Base-by-base conservation (phyloP, 2,113 vertebrate genomes). In the Willisornis vidua region DNA sequence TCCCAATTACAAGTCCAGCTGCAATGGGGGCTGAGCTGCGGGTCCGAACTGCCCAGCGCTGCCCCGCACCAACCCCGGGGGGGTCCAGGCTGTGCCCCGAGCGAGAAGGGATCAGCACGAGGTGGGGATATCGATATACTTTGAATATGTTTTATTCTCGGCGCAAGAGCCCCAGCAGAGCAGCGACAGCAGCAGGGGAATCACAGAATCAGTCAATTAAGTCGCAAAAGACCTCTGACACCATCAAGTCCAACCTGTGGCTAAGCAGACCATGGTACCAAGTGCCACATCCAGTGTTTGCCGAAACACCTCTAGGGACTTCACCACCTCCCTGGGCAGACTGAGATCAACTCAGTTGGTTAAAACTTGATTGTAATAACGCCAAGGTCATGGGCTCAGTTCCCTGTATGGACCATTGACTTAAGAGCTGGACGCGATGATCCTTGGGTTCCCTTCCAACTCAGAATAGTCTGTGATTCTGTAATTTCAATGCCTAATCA, bases 51-150 rank as follows among this genome's bases (percentile, higher is more conserved):
- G 62, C 58, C 43, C 72, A 37, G 5, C 23, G 9, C 24, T 1
- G 23, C 48, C 9, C 12, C 20, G 9, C 67, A 18, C 7, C 2
- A 7, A 12, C n/a, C 66, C 14, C 6, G 0, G 62, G 29, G 29
- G 41, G 12, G 65, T 9, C 14, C 1, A 9, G 10, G 54, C 4
- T 33, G 57, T 10, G 46, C 22, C 19, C 25, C 48, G 4, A 18
- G 29, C 1, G 1, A 39, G 20, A 31, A 51, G 16, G 4, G 12
- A 25, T 22, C 17, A 31, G 2, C 23, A 4, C 1, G 5, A 35
- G 2, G 9, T 0, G 2, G 4, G 15, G 16, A 19, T 19, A 35
- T 1, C 16, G 3, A 31, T 0, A n/a, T 1, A 9, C 10, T 52
- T 87, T 8, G 22, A 51, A 48, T 10, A 15, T 4, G 3, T 11